These are phyloP conservation scores for Homalodisca vitripennis DNA, from an alignment of 1,140 invertebrate genomes.

Conservation along the genomic window DNA sequence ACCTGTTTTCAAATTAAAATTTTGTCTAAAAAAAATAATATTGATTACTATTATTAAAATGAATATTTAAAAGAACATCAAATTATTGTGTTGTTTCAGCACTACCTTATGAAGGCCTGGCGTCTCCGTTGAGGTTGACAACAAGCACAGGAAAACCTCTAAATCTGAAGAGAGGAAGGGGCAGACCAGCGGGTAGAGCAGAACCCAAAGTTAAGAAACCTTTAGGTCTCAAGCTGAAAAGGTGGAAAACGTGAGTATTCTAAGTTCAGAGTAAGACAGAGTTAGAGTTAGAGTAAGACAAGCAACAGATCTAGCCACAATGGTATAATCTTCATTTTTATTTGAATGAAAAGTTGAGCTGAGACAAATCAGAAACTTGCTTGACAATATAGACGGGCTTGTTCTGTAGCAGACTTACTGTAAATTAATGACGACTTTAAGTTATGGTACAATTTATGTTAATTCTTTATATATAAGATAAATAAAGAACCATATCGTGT, in stretches of 20 bases:
- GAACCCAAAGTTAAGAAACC: conserved; percentile 38
- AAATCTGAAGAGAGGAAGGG: conserved; percentile 45
- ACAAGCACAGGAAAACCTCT: conserved; percentile 42
- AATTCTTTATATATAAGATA: too few relatives aligned
- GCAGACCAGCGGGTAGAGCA: conserved; percentile 44
- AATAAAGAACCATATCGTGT: too few relatives aligned
- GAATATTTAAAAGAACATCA: neutral
- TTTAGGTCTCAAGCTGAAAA: conserved; percentile 42
- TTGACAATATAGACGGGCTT: too few relatives aligned
- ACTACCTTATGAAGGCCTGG: conserved; percentile 39
- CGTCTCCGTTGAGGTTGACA: conserved; percentile 37
- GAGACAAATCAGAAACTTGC: too few relatives aligned
- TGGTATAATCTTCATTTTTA: too few relatives aligned
- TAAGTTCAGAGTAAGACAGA: too few relatives aligned
- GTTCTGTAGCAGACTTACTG: too few relatives aligned
- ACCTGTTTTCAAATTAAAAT: conserved; percentile 1
- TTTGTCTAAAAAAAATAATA: neutral
- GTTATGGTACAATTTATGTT: too few relatives aligned
- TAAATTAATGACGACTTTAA: too few relatives aligned
- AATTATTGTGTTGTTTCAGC: conserved; percentile 28
- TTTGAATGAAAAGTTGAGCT: too few relatives aligned
- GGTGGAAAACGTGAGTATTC: conserved; percentile 43
- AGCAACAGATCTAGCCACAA: too few relatives aligned
- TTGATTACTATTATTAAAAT: neutral
- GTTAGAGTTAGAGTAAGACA: too few relatives aligned